phyloP scores from a whole-genome alignment of 1,140 invertebrate species.

The Scaptomyza montana region DNA sequence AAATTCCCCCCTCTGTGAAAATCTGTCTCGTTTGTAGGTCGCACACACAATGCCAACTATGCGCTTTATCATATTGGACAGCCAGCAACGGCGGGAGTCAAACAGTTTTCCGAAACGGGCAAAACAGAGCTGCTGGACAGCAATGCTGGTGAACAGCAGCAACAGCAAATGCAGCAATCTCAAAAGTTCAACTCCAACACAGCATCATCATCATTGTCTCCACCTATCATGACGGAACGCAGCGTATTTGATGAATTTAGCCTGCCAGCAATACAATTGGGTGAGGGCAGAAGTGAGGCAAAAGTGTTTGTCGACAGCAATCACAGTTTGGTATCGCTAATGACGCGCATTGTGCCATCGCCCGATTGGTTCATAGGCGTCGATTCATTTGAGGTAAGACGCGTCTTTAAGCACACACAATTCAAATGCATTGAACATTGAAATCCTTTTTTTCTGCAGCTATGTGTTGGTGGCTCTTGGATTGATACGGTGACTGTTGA shows the following conservation, averaged over 20 bases:
- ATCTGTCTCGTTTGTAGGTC: slow-evolving; percentile 85
- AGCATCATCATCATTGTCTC: slow-evolving; percentile 8
- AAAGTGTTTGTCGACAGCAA: slow-evolving; percentile 96
- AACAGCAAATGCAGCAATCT: slow-evolving; percentile 66
- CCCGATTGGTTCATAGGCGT: slow-evolving; percentile 99
- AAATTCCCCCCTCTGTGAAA: slow-evolving; percentile 71
- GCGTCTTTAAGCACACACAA: slow-evolving; percentile 10
- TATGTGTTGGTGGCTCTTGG: slow-evolving; percentile 98
- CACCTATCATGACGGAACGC: slow-evolving; percentile 62
- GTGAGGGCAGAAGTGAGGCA: slow-evolving; percentile 91
- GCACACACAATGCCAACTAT: slow-evolving; percentile 92
- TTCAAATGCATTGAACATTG: slow-evolving; percentile 8
- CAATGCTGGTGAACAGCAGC: slow-evolving; percentile 84
- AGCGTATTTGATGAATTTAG: slow-evolving; percentile 92
- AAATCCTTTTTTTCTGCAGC: slow-evolving; percentile 77
- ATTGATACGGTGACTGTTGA: slow-evolving; percentile 95
- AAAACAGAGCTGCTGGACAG: slow-evolving; percentile 88
- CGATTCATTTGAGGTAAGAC: slow-evolving; percentile 90
- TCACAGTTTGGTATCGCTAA: slow-evolving; percentile 94
- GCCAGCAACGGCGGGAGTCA: slow-evolving; percentile 89
- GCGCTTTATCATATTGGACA: slow-evolving; percentile 91
- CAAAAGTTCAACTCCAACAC: slow-evolving; percentile 40
- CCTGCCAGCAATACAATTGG: slow-evolving; percentile 89
- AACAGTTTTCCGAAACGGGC: slow-evolving; percentile 93
- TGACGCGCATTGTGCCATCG: slow-evolving; percentile 94